Conservation (phyloP, 2,888 invertebrate species). For the Busseola fusca region DNA sequence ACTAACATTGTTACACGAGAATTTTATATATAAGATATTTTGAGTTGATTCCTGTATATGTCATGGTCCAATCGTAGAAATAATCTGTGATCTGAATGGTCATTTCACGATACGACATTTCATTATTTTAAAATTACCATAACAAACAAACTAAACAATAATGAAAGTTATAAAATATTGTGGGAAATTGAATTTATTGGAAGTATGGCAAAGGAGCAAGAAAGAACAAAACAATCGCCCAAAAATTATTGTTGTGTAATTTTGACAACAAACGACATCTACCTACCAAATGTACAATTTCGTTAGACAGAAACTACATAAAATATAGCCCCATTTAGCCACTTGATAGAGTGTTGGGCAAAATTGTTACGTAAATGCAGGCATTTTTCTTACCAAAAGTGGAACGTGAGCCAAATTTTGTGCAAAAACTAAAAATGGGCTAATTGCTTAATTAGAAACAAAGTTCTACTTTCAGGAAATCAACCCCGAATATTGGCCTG, state of each 20-base stretch:
- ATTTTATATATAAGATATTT: too few relatives aligned
- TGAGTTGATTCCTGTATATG: too few relatives aligned
- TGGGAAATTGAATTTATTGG: neutral
- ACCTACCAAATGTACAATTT: slow-evolving; percentile 11
- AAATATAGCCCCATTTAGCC: slow-evolving; percentile 40
- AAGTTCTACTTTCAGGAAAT: slow-evolving; percentile 45
- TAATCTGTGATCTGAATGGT: neutral
- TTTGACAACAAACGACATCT: slow-evolving; percentile 12
- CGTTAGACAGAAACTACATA: slow-evolving; percentile 24
- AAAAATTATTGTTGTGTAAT: neutral
- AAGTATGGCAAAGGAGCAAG: neutral
- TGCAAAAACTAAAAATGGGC: slow-evolving; percentile 47
- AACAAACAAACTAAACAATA: neutral
- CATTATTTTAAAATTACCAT: neutral
- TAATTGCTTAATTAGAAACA: slow-evolving; percentile 53
- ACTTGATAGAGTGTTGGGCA: slow-evolving; percentile 26
- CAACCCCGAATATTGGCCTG: slow-evolving; percentile 35
- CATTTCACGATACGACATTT: neutral
- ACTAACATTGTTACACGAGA: too few relatives aligned
- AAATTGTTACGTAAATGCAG: slow-evolving; percentile 41
- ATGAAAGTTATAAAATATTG: neutral
- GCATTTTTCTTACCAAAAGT: slow-evolving; percentile 44
- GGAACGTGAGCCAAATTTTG: slow-evolving; percentile 49
- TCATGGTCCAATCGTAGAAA: neutral
- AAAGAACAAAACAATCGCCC: neutral